A percentile compares a stretch with the other conserved stretches of the same genome.
These are phyloP conservation scores for Hanleya hanleyi DNA, from an alignment of 2,888 invertebrate species.

Conservation along the genomic window DNA sequence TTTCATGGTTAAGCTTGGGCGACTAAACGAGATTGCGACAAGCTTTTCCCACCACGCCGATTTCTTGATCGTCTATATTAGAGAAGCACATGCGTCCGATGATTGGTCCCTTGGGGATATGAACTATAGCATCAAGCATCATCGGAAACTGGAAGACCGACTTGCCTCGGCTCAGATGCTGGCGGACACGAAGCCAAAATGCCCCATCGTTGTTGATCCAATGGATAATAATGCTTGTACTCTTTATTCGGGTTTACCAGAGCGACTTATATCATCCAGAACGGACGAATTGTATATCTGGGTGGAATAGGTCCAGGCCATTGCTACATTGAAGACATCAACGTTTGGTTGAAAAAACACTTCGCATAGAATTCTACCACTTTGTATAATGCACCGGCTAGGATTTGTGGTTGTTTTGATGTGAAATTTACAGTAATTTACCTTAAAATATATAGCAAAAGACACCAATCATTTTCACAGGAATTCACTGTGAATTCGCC, in stretches of 20 bases:
- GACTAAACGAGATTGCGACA: slow-evolving; percentile 30
- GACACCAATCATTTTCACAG: no score
- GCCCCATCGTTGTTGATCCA: slow-evolving; percentile 31
- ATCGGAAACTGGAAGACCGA: slow-evolving; percentile 29
- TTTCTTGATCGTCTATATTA: slow-evolving; percentile 44
- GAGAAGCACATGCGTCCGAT: slow-evolving; percentile 45
- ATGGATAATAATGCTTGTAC: slow-evolving; percentile 36
- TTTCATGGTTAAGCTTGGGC: slow-evolving; percentile 44
- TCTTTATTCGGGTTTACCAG: slow-evolving; percentile 36
- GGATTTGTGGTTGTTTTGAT: no score
- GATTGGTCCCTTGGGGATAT: slow-evolving; percentile 40
- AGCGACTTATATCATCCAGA: slow-evolving; percentile 38
- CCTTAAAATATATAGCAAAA: no score
- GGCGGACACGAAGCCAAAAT: neutral
- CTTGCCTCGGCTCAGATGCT: slow-evolving; percentile 31
- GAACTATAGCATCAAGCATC: slow-evolving; percentile 26
- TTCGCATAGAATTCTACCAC: no score
- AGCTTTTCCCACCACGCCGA: slow-evolving; percentile 32
- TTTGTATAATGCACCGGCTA: no score
- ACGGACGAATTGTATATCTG: slow-evolving; percentile 29
- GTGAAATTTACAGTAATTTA: no score
- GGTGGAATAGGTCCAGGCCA: slow-evolving; percentile 32
- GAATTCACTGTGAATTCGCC: no score
- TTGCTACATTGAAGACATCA: slow-evolving; percentile 31
- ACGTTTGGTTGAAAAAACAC: slow-evolving; percentile 31